Evolutionary conservation across 2,797 vertebrate genomes (phyloP), one percentile per base, ranked within the genome.

Genomic region (Salmo trutta): DNA sequence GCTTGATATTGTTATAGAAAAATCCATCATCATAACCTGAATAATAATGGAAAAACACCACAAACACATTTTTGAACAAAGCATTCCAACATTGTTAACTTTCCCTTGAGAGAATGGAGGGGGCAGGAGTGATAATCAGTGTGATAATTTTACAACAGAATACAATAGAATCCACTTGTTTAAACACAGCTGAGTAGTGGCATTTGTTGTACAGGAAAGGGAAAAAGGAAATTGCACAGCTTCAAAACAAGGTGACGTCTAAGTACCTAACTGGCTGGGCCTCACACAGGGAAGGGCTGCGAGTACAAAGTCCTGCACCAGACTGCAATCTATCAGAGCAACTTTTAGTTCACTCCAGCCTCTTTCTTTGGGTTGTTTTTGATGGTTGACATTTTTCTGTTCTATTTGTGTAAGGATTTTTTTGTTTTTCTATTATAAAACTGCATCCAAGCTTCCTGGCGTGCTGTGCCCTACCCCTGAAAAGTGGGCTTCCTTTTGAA

Each of bases 191-290:
- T 85, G 77, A 86, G 80, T 73, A 21, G 6, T 24, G 75, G 74
- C 74, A 66, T 71, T 64, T 81, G 81, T 71, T 82, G 84, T 82
- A 86, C 89, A 90, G 92, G 91, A 93, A 91, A 81, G 24, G 79
- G 85, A 74, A 74, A 66, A 82, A 79, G 89, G 89, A 92, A 89
- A 74, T 70, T 1, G 64, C 7, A n/a, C 27, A 1, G 31, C 41
- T 78, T 86, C 62, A 82, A 92, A 91, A 92, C 83, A 88, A 83
- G 81, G 79, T 76, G 82, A 89, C 85, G 88, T 90, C 89, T 87
- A 5, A 17, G 73, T 36, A 47, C 76, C 78, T 86, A 75, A 68
- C 33, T 68, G 62, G 17, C 71, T 75, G 75, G 76, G 77, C 65
- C 54, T 78, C 75, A 77, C 6, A 6, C 59, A 33, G 68, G 31